These are phyloP conservation scores for Drosophila ficusphila DNA, from an alignment of 1,140 invertebrate species.

Conservation along the genomic window DNA sequence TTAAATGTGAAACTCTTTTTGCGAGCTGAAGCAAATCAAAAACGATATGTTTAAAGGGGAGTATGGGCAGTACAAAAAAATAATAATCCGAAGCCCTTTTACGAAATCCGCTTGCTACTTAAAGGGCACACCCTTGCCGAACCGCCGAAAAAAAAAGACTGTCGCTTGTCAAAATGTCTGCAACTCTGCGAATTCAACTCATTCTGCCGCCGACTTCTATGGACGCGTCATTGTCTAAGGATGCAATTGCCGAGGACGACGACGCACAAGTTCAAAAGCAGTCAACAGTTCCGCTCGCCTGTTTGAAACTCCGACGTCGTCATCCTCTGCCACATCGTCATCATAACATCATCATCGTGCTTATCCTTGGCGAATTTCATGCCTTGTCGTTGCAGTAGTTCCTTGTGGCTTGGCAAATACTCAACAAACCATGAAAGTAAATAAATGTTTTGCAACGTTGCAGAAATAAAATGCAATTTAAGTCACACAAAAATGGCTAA, in stretches of 20 bases:
- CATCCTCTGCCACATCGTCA: slow-evolving; percentile 30
- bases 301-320: slow-evolving; percentile 38
- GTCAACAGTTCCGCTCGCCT: slow-evolving; percentile 64
- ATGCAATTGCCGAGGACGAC: slow-evolving; percentile 55
- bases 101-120: slow-evolving; percentile 35
- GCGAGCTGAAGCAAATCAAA: too few species aligned
- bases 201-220: slow-evolving; percentile 12
- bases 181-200: slow-evolving; percentile 24
- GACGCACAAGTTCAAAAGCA: slow-evolving; percentile 71
- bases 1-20: too few species aligned
- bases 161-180: slow-evolving; percentile 53
- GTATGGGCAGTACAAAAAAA: slow-evolving; percentile 4
- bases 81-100: slow-evolving; percentile 25
- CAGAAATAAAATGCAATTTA: slow-evolving; percentile 83
- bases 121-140: slow-evolving; percentile 21
- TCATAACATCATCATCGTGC: slow-evolving; percentile 40
- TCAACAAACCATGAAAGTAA: slow-evolving; percentile 83
- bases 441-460: slow-evolving; percentile 83
- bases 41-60: not conserved
- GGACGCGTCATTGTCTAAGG: slow-evolving; percentile 60
- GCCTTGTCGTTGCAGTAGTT: slow-evolving; percentile 58
- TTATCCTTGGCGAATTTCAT: slow-evolving; percentile 57
- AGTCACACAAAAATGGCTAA: slow-evolving; percentile 79
- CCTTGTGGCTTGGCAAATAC: slow-evolving; percentile 82
- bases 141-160: slow-evolving; percentile 13